Base-by-base conservation (phyloP, 2,113 vertebrate genomes). In the Apteryx mantelli region DNA sequence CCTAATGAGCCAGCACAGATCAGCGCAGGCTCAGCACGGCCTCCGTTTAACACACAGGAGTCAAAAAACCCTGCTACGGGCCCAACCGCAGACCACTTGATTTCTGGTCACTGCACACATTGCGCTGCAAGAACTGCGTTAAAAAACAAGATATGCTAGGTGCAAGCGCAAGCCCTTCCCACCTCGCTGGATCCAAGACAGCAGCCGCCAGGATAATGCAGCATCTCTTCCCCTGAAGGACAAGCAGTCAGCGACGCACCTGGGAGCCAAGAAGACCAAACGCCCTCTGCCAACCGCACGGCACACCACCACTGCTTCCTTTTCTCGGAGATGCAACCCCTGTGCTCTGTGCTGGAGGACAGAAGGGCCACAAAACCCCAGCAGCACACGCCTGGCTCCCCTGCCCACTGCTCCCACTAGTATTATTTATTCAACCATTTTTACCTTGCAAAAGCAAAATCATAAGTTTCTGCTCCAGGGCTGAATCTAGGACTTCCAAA, bases 21-120 rank as follows among this genome's bases (percentile, higher is more conserved):
- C 25, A 24, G 42, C 9, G 16, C 21, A 38, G 19, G 11, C 30
- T 85, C 60, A 55, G 19, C 32, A 36, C 13, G 4, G 46, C 46
- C 46, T 48, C 46, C 18, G 8, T 64, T 53, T 18, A 64, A 28
- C 17, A 28, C 25, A 15, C 2, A 4, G 5, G 48, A 19, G 24
- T 32, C 32, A 20, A 75, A 65, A 34, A 25, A 11, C 0, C 7
- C 34, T 7, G 1, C 20, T 15, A 56, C 25, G 38, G 32, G 19
- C 19, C 16, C 14, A 36, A 19, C 70, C 4, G 38, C 60, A 24
- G 38, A 11, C 36, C 58, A 25, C 60, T 36, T 2, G 8, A 25
- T 22, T 38, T 46, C 60, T 56, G 14, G 32, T 25, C 3, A 1
- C 12, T 25, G 50, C 13, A 46, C 19, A 2, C 13, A 15, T 6